Evolutionary conservation across 2,888 invertebrate genomes (phyloP), one percentile per base, ranked within the genome.

Genomic region (Eremobia ochroleuca): DNA sequence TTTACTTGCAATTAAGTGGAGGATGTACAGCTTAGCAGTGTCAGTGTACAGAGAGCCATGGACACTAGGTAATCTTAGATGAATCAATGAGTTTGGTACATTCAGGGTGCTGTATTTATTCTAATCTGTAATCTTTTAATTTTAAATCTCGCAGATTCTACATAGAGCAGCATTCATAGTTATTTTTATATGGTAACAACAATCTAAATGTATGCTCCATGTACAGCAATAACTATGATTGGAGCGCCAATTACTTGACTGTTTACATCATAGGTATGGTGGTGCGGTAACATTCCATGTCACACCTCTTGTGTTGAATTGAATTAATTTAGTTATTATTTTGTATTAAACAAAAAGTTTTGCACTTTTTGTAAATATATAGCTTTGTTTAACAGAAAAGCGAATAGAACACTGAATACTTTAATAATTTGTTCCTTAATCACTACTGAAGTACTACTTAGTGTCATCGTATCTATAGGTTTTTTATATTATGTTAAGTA

Each of bases 161-260:
- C 49, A 55, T n/a, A 55, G 9, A 52, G 9, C 9, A 52, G 52
- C 25, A 31, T 4, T 31, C 4, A 25, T 8, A 40, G 2, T 59
- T 46, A 18, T 40, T 34, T 49, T 31, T 52, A 18, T 15, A 5
- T 25, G 5, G 34, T 40, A 21, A 4, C 5, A 46, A 5, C 64
- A 37, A 79, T 81, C 43, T 65, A 65, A 40, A 68, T 52, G 8
- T 49, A 58, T 62, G 31, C 18, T 61, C 64, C 37, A 49, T 70
- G 59, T 67, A 66, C 58, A 58, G 37, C 55, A 74, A 74, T 73
- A 76, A 77, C 73, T 74, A 52, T 75, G 58, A 76, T 71, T 78
- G 62, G 59, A 58, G 28, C 25, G 31, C 37, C 34, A 81, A 78
- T 85, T 67, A 70, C 49, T 37, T 4, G 13, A 70, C 34, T 46